A percentile compares a stretch with the other conserved stretches of the same genome.
Conservation (phyloP, 2,888 invertebrate species). For the Ochlodes sylvanus region DNA sequence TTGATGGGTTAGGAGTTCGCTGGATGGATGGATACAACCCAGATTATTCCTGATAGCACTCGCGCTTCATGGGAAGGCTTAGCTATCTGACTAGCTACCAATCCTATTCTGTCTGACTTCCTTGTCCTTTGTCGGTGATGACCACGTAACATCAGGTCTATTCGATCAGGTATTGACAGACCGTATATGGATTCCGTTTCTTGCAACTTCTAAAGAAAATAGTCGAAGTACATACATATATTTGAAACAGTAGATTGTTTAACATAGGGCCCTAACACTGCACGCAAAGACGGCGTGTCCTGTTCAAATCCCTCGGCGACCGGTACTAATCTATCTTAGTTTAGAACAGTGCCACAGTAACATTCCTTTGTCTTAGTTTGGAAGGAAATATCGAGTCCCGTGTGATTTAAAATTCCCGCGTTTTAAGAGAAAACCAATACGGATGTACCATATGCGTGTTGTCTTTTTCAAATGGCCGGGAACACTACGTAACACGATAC, state of each 20-base stretch:
- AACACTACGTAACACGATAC: conserved; percentile 72
- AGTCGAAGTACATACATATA: not conserved
- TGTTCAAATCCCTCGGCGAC: conserved; percentile 49
- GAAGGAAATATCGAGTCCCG: conserved; percentile 79
- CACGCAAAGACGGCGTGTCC: conserved; percentile 32
- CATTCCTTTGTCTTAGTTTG: conserved; percentile 71
- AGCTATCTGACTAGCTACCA: too few relatives aligned
- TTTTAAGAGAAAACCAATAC: conserved; percentile 83
- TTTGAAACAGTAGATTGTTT: conserved; percentile 2
- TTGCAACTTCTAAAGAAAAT: too few relatives aligned
- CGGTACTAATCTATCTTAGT: conserved; percentile 75
- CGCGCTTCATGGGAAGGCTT: too few relatives aligned
- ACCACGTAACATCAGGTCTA: too few relatives aligned
- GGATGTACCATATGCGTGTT: conserved; percentile 78
- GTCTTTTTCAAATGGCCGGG: conserved; percentile 77
- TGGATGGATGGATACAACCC: too few relatives aligned
- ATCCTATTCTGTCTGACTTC: too few relatives aligned
- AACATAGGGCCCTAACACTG: conserved; percentile 13
- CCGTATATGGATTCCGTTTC: too few relatives aligned
- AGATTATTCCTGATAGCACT: too few relatives aligned
- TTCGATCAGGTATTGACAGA: too few relatives aligned
- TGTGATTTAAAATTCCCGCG: conserved; percentile 80
- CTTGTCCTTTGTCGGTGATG: too few relatives aligned
- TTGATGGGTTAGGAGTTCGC: too few relatives aligned
- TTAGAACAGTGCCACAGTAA: conserved; percentile 61